Conservation (phyloP, 1,140 invertebrate species). For the Nilaparvata lugens region DNA sequence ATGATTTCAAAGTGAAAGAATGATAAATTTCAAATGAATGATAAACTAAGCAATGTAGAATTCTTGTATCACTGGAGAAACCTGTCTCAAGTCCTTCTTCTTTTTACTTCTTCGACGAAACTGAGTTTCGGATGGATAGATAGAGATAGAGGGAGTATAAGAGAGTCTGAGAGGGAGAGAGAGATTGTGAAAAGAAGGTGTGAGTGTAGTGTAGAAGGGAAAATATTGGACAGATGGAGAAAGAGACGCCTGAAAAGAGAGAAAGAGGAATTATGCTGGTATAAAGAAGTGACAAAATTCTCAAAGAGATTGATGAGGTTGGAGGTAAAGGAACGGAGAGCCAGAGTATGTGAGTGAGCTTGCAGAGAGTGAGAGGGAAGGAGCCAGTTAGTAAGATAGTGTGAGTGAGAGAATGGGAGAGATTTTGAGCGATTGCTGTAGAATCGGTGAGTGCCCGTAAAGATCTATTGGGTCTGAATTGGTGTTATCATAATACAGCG, state of each 20-base stretch:
- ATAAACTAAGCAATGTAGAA: too few species aligned
- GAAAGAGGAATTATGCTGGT: not conserved
- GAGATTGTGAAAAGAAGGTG: conserved; percentile 12
- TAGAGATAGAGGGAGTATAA: not conserved
- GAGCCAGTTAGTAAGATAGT: conserved; percentile 6
- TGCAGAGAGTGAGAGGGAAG: not conserved
- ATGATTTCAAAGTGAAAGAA: too few species aligned
- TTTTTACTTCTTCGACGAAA: not conserved
- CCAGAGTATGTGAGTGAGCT: conserved; percentile 6
- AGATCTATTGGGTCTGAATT: not conserved
- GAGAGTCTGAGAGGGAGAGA: conserved; percentile 11
- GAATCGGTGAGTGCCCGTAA: conserved; percentile 1
- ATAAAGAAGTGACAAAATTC: too few species aligned
- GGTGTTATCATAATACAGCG: too few species aligned
- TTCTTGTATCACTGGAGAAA: too few species aligned
- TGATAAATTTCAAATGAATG: too few species aligned
- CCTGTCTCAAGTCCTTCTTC: too few species aligned
- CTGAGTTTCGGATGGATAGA: not conserved
- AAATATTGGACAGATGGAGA: conserved; percentile 6
- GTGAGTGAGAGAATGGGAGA: not conserved
- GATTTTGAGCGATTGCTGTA: conserved; percentile 5
- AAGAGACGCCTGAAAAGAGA: conserved; percentile 4
- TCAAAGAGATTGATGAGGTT: too few species aligned
- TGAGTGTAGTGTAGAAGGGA: not conserved
- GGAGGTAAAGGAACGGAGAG: conserved; percentile 5